Evolutionary conservation across 2,888 invertebrate species (phyloP).

Genomic region (Agonum fuliginosum): DNA sequence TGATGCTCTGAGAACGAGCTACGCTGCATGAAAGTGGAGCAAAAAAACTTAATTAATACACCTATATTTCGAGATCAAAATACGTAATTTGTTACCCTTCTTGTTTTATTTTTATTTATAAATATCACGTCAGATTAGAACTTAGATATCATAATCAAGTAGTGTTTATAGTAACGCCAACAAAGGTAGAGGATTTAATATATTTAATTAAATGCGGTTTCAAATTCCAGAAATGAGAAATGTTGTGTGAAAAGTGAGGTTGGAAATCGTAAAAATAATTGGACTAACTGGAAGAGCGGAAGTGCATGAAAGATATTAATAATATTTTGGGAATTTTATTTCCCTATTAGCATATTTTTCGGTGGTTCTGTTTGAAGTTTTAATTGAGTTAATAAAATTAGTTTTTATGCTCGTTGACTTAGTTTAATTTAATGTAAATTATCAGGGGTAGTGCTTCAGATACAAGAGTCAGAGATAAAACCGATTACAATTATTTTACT

Average conservation of each 20-base stretch:
- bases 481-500: slow-evolving; percentile 37
- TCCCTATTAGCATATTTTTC: slow-evolving; percentile 37
- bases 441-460: slow-evolving; percentile 14
- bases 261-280: slow-evolving; percentile 32
- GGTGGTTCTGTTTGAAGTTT: slow-evolving; percentile 36
- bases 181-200: slow-evolving; percentile 11
- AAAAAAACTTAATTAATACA: slow-evolving; percentile 27
- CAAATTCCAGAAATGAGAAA: slow-evolving; percentile 18
- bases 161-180: no score
- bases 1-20: slow-evolving; percentile 25
- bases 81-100: slow-evolving; percentile 21
- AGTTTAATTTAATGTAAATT: slow-evolving; percentile 25
- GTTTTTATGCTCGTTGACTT: slow-evolving; percentile 18
- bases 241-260: slow-evolving; percentile 27
- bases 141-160: not conserved
- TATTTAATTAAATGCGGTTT: slow-evolving; percentile 1
- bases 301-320: slow-evolving; percentile 28
- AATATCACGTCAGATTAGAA: no score
- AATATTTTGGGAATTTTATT: slow-evolving; percentile 41
- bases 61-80: slow-evolving; percentile 23
- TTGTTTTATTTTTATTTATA: no score
- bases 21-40: slow-evolving; percentile 12
- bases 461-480: slow-evolving; percentile 24
- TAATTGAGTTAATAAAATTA: slow-evolving; percentile 36
- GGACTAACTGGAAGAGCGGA: slow-evolving; percentile 28